Conservation (phyloP, 2,888 invertebrate genomes). For the Pristionchus exspectatus region DNA sequence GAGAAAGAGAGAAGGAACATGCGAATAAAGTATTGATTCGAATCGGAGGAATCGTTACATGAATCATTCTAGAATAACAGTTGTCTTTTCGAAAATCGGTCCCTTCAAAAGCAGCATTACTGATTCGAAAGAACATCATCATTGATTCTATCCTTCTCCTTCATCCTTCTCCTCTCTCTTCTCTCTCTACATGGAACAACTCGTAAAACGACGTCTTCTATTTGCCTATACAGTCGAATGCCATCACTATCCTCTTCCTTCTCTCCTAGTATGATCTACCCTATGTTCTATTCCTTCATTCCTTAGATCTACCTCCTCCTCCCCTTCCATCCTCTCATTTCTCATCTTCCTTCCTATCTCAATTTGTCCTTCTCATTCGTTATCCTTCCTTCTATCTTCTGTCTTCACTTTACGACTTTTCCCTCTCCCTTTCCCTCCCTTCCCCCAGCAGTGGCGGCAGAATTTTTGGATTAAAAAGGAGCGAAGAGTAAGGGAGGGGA, state of each 20-base stretch:
- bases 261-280: neutral
- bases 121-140: neutral
- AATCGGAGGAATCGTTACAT: neutral
- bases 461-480: slow-evolving; percentile 56
- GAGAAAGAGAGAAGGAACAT: neutral
- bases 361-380: slow-evolving; percentile 48
- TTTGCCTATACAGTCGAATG: neutral
- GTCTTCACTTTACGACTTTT: neutral
- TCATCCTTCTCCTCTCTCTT: slow-evolving; percentile 9
- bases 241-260: neutral
- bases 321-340: neutral
- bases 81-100: neutral
- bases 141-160: neutral
- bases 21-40: neutral
- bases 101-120: neutral
- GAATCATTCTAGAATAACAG: neutral
- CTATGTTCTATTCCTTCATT: neutral
- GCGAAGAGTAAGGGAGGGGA: neutral
- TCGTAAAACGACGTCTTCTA: slow-evolving; percentile 24
- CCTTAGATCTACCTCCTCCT: neutral
- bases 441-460: slow-evolving; percentile 4
- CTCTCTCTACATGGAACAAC: neutral
- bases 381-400: slow-evolving; percentile 39
- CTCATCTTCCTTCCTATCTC: slow-evolving; percentile 26
- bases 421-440: neutral